Percentiles rank a stretch among this genome's conserved stretches.
Conservation (phyloP, 2,113 vertebrate species). For the Campylorhamphus procurvoides region DNA sequence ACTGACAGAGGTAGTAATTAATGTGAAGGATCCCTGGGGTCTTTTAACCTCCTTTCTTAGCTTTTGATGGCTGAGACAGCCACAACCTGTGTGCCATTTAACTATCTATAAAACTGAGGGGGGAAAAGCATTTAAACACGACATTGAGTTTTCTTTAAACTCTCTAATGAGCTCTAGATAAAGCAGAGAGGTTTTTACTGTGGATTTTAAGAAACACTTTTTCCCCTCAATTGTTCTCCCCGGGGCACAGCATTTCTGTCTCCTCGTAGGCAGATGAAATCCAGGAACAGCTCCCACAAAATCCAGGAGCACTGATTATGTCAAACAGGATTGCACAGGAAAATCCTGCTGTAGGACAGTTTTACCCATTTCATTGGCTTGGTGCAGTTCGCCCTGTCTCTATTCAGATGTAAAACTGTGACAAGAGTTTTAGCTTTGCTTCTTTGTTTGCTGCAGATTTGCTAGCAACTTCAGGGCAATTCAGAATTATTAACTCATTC, state of each 20-base stretch:
- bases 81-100: constrained; percentile 50
- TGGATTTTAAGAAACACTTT: constrained; percentile 14
- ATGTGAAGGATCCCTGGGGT: constrained; percentile 41
- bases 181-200: constrained; percentile 32
- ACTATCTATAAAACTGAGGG: constrained; percentile 41
- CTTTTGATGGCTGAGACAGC: constrained; percentile 49
- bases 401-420: not conserved
- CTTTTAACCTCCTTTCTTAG: constrained; percentile 63
- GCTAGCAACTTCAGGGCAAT: not conserved
- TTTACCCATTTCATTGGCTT: not conserved
- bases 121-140: constrained; percentile 9
- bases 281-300: constrained; percentile 40
- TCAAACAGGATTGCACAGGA: not conserved
- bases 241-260: not conserved
- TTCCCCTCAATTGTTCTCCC: constrained; percentile 1
- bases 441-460: not conserved
- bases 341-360: not conserved
- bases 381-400: not conserved
- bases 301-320: not conserved
- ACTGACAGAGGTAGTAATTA: constrained; percentile 55
- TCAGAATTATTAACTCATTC: not conserved
- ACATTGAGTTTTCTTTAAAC: constrained; percentile 30
- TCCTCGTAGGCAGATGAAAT: not conserved
- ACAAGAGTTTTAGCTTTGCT: not conserved
- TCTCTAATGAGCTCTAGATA: constrained; percentile 61